Evolutionary conservation across 2,797 vertebrate genomes (phyloP), one percentile per base, ranked within the genome.

Genomic region (Enoplosus armatus): DNA sequence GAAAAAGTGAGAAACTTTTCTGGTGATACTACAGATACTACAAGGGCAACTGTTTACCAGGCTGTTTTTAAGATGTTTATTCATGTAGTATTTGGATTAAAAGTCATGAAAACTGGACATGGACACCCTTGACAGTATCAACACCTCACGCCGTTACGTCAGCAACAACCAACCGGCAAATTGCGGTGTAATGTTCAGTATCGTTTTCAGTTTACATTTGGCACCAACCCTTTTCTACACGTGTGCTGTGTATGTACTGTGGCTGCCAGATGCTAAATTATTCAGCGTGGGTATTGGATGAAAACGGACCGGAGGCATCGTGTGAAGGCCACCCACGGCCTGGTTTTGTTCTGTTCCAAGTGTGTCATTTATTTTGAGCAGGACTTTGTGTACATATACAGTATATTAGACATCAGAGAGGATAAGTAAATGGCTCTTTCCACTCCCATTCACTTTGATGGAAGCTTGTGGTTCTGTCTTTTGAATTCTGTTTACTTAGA

Each of bases 241-340:
- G 12, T 79, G 82, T 77, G 68, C 50, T 35, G 37, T 75, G 69
- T 74, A 35, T 84, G 61, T 29, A 66, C 66, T 59, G 50, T 77
- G 79, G 72, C 86, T 91, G 88, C 75, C 86, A 71, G 76, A 24
- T 31, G 41, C 75, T 95, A 8, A 92, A 95, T 95, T 86, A 95
- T 93, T 94, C 72, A 94, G 68, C 2, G 2, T 14, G 8, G 31
- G 60, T 70, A 72, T 90, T 69, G 29, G 62, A 47, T 80, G 82
- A 88, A 83, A 87, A 88, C 82, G 53, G 59, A 82, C 18, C 10
- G 24, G 75, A 43, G 65, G 83, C 85, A 80, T 92, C 62, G 3
- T 63, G 75, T 93, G 78, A 69, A 79, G 69, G 35, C 47, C 58
- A 31, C 11, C 0, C 5, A 43, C 16, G 20, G 33, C 65, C 60